Evolutionary conservation across 64 coral and sea anemone species (phyloP), one percentile per base, ranked within the genome.

Genomic region (Acropora yongei): DNA sequence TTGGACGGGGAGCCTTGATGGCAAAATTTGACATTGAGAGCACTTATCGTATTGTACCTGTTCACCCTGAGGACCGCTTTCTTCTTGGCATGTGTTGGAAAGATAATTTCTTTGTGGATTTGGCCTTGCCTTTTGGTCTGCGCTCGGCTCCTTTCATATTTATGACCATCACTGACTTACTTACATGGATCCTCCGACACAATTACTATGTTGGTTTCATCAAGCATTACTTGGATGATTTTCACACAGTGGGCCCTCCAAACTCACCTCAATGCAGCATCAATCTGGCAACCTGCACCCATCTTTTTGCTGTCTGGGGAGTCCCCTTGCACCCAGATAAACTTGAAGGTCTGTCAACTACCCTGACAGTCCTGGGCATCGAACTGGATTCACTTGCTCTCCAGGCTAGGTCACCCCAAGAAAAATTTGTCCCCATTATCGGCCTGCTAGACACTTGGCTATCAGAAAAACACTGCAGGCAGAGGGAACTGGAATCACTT

Each of bases 61-160:
- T 93, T 39, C 91, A 88, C 55, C 60, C 91, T 1, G 18, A 6
- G 3, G 91, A 93, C 68, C 75, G 77, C 1, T 51, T 39, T 53
- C 71, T 93, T 9, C 45, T 93, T 16, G 78, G 78, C 0, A 65
- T 93, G 92, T 3, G 17, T 1, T 93, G 92, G 86, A 71, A 17
- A 9, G 63, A n/a, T 7, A 42, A 83, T 17, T 93, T 66, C 48
- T 88, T 78, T 18, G 60, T 88, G 57, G 84, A 88, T 18, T 40
- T 93, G 3, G 66, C 68, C 6, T 41, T 92, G 43, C 90, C 80
- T 8, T 93, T 93, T 75, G 84, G 91, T n/a, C 77, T 88, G 0
- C 65, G 68, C 11, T 88, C 68, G 0, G 80, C 90, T 18, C 88
- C 88, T 41, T 76, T 0, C n/a, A 85, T 86, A 57, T 92, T 92